phyloP scores from a whole-genome alignment of 2,888 invertebrate genomes.

The Petrophora chlorosata region DNA sequence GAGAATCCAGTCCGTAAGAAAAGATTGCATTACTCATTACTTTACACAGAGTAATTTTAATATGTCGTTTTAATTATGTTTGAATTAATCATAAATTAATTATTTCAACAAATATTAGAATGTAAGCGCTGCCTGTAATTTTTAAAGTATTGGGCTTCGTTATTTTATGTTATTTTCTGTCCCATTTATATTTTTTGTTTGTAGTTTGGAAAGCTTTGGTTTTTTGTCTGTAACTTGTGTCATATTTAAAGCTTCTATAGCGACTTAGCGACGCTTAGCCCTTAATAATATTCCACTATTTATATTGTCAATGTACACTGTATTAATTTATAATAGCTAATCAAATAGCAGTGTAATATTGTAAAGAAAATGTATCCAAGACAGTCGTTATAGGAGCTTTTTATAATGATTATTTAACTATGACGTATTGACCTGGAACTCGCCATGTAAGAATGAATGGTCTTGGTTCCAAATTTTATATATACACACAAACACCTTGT shows the following conservation, averaged over 20 bases:
- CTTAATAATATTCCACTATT: background rate
- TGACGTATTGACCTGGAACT: too few species aligned
- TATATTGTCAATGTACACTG: background rate
- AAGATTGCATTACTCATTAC: too few species aligned
- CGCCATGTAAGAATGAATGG: background rate
- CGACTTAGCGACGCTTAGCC: constrained; percentile 42
- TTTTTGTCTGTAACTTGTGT: constrained; percentile 23
- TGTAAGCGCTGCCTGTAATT: constrained; percentile 15
- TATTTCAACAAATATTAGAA: constrained; percentile 26
- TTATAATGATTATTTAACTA: background rate
- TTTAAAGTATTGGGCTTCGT: constrained; percentile 23
- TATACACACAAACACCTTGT: too few species aligned
- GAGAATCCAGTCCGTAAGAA: too few species aligned
- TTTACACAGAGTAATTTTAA: background rate
- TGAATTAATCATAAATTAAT: constrained; percentile 2
- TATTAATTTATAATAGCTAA: constrained; percentile 17
- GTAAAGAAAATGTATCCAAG: too few species aligned
- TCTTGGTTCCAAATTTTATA: background rate
- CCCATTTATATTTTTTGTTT: constrained; percentile 28
- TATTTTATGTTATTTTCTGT: constrained; percentile 21
- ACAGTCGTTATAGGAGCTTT: constrained; percentile 63
- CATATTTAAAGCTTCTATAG: constrained; percentile 63
- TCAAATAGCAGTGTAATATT: background rate
- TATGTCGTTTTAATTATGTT: background rate
- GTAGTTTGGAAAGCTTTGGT: constrained; percentile 33